Conservation (phyloP, 2,113 vertebrate genomes). For the Neodontobutis hainanensis region DNA sequence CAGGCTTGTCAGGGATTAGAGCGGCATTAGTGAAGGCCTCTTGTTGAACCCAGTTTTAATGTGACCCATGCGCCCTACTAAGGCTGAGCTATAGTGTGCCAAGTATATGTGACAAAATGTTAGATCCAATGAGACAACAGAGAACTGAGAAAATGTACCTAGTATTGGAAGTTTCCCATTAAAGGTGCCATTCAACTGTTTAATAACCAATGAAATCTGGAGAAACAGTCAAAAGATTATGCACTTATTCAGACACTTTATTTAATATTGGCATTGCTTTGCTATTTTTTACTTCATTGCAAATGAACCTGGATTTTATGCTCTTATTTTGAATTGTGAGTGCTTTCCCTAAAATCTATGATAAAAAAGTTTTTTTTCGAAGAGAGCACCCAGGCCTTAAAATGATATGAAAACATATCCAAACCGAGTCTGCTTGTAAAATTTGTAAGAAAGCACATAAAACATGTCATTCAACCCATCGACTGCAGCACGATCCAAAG, state of each 20-base stretch:
- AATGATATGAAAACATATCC: conserved; percentile 41
- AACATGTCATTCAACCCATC: conserved; percentile 40
- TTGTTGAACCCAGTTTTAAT: conserved; percentile 72
- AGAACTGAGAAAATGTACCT: not conserved
- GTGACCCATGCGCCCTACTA: conserved; percentile 56
- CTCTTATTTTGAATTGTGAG: not conserved
- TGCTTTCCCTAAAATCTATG: not conserved
- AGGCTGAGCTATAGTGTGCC: not conserved
- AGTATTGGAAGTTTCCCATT: not conserved
- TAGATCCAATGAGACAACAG: not conserved
- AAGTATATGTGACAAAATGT: not conserved
- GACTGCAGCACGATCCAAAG: not conserved
- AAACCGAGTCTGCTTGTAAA: conserved; percentile 57
- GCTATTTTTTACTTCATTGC: no score
- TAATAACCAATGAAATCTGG: not conserved
- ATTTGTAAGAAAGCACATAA: conserved; percentile 55
- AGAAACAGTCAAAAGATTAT: not conserved
- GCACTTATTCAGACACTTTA: no score
- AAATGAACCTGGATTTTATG: not conserved
- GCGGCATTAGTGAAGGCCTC: conserved; percentile 62
- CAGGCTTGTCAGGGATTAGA: conserved; percentile 59
- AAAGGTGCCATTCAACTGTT: not conserved
- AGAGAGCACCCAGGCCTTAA: not conserved
- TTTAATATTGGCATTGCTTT: no score
- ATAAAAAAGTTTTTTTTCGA: conserved; percentile 9